Conservation (phyloP, 2,113 vertebrate species). For the Dasyprocta punctata region DNA sequence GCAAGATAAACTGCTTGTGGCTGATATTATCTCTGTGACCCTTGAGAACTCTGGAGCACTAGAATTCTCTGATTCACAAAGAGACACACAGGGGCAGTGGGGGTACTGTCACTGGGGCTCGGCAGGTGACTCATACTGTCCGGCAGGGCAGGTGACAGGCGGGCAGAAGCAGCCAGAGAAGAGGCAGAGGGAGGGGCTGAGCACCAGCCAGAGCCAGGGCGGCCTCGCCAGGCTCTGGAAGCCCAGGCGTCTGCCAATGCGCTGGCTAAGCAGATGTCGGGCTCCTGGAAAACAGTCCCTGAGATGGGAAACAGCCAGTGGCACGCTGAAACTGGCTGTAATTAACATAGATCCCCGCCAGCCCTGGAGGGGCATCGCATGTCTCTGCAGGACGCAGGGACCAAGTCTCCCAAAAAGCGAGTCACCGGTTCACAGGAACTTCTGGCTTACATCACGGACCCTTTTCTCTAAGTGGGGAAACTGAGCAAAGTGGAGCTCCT, state of each 20-base stretch:
- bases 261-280: slow-evolving; percentile 50
- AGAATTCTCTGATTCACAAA: neutral
- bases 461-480: neutral
- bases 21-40: neutral
- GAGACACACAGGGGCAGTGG: neutral
- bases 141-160: rapidly evolving
- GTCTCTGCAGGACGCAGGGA: neutral
- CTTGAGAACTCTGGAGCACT: neutral
- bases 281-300: slow-evolving; percentile 48
- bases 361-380: neutral
- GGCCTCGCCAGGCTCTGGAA: neutral
- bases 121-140: neutral
- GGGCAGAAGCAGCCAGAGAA: neutral
- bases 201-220: neutral
- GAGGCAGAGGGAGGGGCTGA: neutral
- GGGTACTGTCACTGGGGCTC: rapidly evolving
- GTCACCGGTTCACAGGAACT: neutral
- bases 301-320: slow-evolving; percentile 36
- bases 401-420: neutral
- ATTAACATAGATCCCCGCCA: slow-evolving; percentile 17
- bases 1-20: neutral
- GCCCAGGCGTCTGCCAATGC: neutral
- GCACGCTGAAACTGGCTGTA: neutral
- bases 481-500: neutral
- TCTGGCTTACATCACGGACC: neutral